Evolutionary conservation across 2,113 vertebrate genomes (phyloP), one percentile per base, ranked within the genome.

Genomic region (Menidia beryllina): DNA sequence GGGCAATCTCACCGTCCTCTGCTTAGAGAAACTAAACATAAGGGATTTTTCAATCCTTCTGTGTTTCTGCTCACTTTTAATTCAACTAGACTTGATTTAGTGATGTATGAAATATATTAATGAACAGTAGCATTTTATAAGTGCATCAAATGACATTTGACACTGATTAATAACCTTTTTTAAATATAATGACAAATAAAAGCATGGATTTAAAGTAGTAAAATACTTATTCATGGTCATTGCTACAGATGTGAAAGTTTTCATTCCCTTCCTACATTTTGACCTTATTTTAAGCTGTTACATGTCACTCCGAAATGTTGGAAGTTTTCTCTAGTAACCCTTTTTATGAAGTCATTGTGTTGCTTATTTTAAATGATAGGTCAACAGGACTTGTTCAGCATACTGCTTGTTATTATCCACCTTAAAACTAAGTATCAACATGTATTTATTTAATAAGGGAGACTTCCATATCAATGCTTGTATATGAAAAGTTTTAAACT

Each of bases 1-100:
- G 86, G 87, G 83, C 85, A 88, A 85, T 88, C 76, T 84, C 0
- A 9, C 69, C 10, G 69, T 76, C 84, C 82, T 83, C 73, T 72
- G 72, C 78, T 58, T 72, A 69, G 77, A 70, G 30, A 81, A 82
- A 62, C 65, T 72, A 69, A 72, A 13, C 50, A 54, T 53, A 51
- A 69, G 69, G 65, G 59, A 57, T 81, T 79, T 76, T 61, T 57
- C 55, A 67, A 5, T 48, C 41, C 30, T 38, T 50, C 65, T 68
- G 8, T 57, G 4, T 48, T 17, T 36, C 15, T 45, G 41, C 17
- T 52, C 68, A 53, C 49, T 79, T 89, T 75, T 76, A 39, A 80
- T 83, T 53, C 51, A 60, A 13, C 73, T 53, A 19, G 48, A 83
- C 72, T 77, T 21, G 51, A 65, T 76, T 85, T 72, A 83, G 50